These are phyloP conservation scores for Graphium colonna DNA, from an alignment of 2,888 invertebrate genomes.

Conservation along the genomic window DNA sequence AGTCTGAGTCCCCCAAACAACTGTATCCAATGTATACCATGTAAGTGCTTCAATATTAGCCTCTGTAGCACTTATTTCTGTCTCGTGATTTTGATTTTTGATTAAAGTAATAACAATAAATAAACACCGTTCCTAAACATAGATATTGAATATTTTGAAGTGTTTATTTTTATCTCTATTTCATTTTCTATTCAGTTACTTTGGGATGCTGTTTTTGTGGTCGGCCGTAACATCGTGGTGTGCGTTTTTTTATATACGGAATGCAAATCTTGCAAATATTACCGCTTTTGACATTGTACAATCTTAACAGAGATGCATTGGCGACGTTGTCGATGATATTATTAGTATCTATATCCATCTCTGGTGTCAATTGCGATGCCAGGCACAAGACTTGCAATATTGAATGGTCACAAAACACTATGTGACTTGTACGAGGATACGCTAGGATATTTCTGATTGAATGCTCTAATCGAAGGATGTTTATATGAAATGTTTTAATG, in stretches of 20 bases:
- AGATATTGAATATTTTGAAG: conserved; percentile 13
- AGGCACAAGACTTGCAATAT: conserved; percentile 8
- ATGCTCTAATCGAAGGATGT: conserved; percentile 23
- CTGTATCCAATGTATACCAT: not conserved
- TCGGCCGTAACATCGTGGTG: conserved; percentile 4
- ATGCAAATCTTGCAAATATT: not conserved
- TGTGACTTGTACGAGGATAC: conserved; percentile 14
- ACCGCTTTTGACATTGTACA: not conserved
- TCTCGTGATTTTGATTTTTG: conserved; percentile 1
- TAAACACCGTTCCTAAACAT: conserved; percentile 13
- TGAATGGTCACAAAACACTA: conserved; percentile 25
- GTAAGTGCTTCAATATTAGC: conserved; percentile 14
- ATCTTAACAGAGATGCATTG: not conserved
- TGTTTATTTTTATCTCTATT: not conserved
- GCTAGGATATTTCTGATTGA: conserved; percentile 12
- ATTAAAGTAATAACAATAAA: not conserved
- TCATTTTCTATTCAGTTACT: not conserved
- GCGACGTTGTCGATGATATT: not conserved
- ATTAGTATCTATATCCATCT: not conserved
- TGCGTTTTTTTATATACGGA: not conserved
- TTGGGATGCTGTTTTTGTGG: conserved; percentile 10
- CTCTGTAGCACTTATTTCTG: conserved; percentile 12
- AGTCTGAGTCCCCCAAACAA: not conserved
- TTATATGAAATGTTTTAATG: conserved; percentile 38
- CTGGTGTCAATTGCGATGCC: not conserved